Base-by-base conservation (phyloP, 2,113 vertebrate genomes). In the Rallus limicola region DNA sequence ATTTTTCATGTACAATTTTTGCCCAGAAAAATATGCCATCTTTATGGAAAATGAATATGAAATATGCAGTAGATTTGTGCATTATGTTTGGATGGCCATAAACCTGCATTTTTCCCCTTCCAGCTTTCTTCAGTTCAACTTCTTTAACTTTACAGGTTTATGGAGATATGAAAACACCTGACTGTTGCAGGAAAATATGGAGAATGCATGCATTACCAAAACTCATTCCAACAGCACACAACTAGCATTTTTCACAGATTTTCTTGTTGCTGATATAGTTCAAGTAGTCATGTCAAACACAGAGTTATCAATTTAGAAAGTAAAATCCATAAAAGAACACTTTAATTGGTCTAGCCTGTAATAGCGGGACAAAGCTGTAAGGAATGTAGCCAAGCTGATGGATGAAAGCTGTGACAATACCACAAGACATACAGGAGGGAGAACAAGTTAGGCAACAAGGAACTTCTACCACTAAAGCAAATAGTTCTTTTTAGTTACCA, bases 381-480 rank as follows among this genome's bases (percentile, higher is more conserved):
- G 48, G 33, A 92, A 78, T 67, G 11, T 9, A 94, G 9, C 26
- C 8, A 7, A 16, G 52, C 20, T 74, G 38, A 44, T 21, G 10
- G 13, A 55, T 23, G 5, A 67, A 86, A 74, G 4, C 83, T 76
- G 87, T 79, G 64, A 62, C 63, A 68, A 23, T 46, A 72, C 3
- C 36, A 25, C 23, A 86, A 38, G 50, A 65, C 13, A 26, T 60
- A 34, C 52, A 26, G 4, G 20, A 86, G 11, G 29, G 26, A 56
- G 31, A 82, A 80, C 10, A 2, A 5, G 28, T 67, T 46, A 86
- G 50, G 72, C 16, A 88, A 82, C 28, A 68, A 77, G 65, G 16
- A 93, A 38, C 14, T 93, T 92, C 38, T 95, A 76, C 72, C 24
- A 48, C 17, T 48, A 40, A 67, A 95, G 95, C 62, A 72, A 96